Evolutionary conservation across 2,113 vertebrate species (phyloP).

Genomic region (Maccullochella peelii): DNA sequence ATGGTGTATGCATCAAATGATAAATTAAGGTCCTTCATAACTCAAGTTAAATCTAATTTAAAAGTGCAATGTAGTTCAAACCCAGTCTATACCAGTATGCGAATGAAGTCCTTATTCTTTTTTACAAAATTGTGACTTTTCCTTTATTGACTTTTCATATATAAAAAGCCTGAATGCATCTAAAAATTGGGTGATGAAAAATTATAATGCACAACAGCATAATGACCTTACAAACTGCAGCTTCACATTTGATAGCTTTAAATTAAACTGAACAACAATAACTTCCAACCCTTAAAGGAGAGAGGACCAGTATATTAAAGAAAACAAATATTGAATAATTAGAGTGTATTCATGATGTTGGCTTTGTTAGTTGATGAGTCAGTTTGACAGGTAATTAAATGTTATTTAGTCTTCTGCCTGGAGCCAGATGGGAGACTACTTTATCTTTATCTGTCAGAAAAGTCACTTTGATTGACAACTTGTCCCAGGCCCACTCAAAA

Average conservation of each 20-base stretch:
- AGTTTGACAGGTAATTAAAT: constrained; percentile 72
- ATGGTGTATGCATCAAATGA: background rate
- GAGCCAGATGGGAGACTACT: constrained; percentile 35
- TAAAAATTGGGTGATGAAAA: background rate
- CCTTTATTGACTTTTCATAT: background rate
- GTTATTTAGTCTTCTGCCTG: constrained; percentile 57
- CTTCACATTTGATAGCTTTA: constrained; percentile 2
- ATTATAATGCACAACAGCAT: background rate
- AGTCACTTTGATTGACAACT: constrained; percentile 63
- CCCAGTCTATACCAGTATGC: background rate
- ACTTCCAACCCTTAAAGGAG: constrained; percentile 3
- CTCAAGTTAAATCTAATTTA: background rate
- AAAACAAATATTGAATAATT: constrained; percentile 41
- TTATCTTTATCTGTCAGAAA: constrained; percentile 52
- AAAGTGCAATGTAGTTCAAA: constrained; percentile 13
- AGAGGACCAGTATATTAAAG: constrained; percentile 10
- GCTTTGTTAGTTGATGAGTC: constrained; percentile 56
- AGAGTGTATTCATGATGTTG: constrained; percentile 28
- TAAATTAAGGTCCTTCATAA: background rate
- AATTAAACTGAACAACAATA: background rate
- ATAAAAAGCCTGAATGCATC: background rate
- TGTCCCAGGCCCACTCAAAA: constrained; percentile 60
- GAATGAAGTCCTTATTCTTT: no score
- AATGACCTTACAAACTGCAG: background rate
- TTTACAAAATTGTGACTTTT: background rate